Evolutionary conservation across 2,113 vertebrate genomes (phyloP).

Genomic region (Laticauda colubrina): DNA sequence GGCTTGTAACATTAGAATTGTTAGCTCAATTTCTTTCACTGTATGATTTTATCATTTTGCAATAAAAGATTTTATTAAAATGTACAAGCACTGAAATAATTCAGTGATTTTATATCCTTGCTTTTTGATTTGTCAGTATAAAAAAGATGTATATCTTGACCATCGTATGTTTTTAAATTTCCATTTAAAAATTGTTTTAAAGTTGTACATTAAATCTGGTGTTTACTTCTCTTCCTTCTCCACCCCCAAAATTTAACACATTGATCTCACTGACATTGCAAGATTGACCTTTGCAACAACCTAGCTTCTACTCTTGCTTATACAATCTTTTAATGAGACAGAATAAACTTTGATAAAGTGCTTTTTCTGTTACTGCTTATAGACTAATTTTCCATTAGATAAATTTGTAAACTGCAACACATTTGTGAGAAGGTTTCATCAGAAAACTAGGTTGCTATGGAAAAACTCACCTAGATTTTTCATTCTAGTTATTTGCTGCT

Average conservation of each 20-base stretch:
- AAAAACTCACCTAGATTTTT: not conserved
- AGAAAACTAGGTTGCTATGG: not conserved
- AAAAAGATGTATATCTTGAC: not conserved
- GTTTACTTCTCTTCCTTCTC: not conserved
- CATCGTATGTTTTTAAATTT: not conserved
- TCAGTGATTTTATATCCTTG: not conserved
- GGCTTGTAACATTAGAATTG: not conserved
- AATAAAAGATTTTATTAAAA: not conserved
- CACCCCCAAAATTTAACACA: not conserved
- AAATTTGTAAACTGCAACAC: not conserved
- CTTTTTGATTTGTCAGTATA: not conserved
- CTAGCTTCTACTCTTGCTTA: not conserved
- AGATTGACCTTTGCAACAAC: not conserved
- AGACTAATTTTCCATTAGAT: not conserved
- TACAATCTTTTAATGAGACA: not conserved
- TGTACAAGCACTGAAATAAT: not conserved
- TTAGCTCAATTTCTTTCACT: not conserved
- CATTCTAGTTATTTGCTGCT: not conserved
- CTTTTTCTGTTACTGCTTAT: slow-evolving; percentile 21
- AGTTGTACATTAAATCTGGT: fast-evolving
- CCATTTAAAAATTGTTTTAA: not conserved
- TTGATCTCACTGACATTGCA: slow-evolving; percentile 6
- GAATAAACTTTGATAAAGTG: not conserved
- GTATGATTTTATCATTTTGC: not conserved
- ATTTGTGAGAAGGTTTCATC: not conserved